A percentile compares a stretch with the other conserved stretches of the same genome.
Evolutionary conservation across 2,888 invertebrate genomes (phyloP).

Genomic region (Agriotes lineatus): DNA sequence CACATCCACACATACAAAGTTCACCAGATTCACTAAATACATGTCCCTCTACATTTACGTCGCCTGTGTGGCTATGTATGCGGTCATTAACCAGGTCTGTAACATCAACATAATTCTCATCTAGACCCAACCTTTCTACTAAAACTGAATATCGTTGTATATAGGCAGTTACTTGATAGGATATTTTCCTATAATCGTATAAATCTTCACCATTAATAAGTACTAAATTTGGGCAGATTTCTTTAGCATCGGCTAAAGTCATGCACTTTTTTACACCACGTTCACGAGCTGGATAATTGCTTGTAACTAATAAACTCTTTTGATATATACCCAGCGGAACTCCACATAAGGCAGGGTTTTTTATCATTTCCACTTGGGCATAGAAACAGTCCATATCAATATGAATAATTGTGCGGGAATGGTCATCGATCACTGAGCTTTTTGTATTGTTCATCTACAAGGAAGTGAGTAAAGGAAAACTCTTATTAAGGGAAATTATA

Average conservation of each 20-base stretch:
- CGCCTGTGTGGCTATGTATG: conserved; percentile 55
- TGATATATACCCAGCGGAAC: conserved; percentile 86
- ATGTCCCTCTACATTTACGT: conserved; percentile 69
- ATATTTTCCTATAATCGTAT: conserved; percentile 82
- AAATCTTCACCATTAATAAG: conserved; percentile 88
- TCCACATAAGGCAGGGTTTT: conserved; percentile 75
- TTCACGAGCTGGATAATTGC: conserved; percentile 84
- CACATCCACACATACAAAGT: conserved; percentile 82
- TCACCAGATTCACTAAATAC: conserved; percentile 70
- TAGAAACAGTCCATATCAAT: conserved; percentile 89
- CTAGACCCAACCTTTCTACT: conserved; percentile 88
- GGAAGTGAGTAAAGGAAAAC: no score
- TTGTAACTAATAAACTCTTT: conserved; percentile 86
- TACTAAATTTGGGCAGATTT: conserved; percentile 79
- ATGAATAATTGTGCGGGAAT: conserved; percentile 81
- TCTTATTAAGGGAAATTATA: no score
- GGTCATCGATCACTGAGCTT: no score
- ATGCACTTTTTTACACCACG: conserved; percentile 84
- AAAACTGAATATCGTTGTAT: conserved; percentile 78
- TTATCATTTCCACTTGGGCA: conserved; percentile 87
- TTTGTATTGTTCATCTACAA: no score
- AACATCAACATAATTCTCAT: conserved; percentile 88
- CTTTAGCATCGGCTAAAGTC: conserved; percentile 79
- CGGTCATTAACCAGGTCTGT: conserved; percentile 74
- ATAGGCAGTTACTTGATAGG: conserved; percentile 80